Percentiles rank a stretch among this genome's conserved stretches.
These are phyloP conservation scores for Daktulosphaira vitifoliae DNA, from an alignment of 1,140 invertebrate genomes.

Conservation along the genomic window DNA sequence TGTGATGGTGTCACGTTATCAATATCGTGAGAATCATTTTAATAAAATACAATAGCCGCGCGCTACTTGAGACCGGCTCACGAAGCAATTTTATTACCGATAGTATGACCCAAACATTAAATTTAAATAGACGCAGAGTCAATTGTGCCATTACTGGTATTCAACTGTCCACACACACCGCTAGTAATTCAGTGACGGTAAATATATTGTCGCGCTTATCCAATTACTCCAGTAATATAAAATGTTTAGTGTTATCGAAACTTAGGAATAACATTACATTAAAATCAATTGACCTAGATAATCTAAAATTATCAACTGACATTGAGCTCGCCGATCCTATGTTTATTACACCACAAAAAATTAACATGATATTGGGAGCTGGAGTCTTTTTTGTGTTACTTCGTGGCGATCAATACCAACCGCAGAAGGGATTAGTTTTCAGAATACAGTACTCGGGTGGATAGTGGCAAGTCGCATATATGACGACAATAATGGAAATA, in stretches of 20 bases:
- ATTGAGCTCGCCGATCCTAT: too few species aligned
- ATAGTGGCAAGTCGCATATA: neutral
- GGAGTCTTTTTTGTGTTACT: neutral
- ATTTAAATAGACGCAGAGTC: neutral
- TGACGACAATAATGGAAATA: neutral
- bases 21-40: too few species aligned
- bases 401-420: neutral
- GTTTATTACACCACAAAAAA: too few species aligned
- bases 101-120: neutral
- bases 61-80: neutral
- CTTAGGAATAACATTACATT: neutral
- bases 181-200: too few species aligned
- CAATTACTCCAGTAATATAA: neutral
- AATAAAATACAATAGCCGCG: too few species aligned
- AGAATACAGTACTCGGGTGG: conserved; percentile 1
- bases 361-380: conserved; percentile 6
- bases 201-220: neutral
- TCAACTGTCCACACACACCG: too few species aligned
- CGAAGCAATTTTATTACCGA: too few species aligned
- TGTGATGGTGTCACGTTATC: too few species aligned
- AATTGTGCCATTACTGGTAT: neutral
- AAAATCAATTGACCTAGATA: too few species aligned
- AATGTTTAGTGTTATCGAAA: neutral
- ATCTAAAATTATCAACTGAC: too few species aligned
- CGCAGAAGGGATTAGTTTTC: neutral